Conservation (phyloP, 2,888 invertebrate genomes). For the Ennomos quercinarius region DNA sequence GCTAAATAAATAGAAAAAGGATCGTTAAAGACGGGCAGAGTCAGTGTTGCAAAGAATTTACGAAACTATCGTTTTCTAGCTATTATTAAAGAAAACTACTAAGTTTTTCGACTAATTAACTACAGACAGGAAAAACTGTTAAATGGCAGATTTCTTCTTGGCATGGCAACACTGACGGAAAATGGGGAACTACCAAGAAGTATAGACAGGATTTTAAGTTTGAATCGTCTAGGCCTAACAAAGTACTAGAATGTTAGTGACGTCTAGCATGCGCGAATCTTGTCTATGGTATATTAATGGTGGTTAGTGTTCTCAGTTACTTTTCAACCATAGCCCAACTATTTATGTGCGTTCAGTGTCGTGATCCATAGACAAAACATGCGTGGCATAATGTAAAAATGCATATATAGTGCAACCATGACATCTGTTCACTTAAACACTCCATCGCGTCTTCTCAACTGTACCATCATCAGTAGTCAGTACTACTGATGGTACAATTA, state of each 20-base stretch:
- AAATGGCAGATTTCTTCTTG: slow-evolving; percentile 25
- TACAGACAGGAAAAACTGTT: slow-evolving; percentile 19
- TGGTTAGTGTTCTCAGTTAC: slow-evolving; percentile 54
- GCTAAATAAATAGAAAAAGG: slow-evolving; percentile 23
- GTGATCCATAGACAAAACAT: slow-evolving; percentile 57
- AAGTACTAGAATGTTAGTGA: slow-evolving; percentile 71
- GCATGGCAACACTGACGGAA: slow-evolving; percentile 67
- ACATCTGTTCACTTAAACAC: no score
- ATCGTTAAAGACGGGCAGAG: slow-evolving; percentile 22
- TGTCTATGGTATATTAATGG: slow-evolving; percentile 54
- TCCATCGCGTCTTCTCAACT: no score
- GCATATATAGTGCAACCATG: no score
- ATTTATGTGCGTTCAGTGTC: slow-evolving; percentile 50
- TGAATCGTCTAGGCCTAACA: slow-evolving; percentile 59
- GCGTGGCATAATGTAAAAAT: no score
- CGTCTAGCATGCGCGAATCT: slow-evolving; percentile 75
- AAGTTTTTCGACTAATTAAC: slow-evolving; percentile 17
- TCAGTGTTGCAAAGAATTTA: slow-evolving; percentile 48
- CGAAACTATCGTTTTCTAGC: slow-evolving; percentile 22
- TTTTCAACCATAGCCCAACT: slow-evolving; percentile 76
- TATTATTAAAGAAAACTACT: slow-evolving; percentile 25
- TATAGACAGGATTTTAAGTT: slow-evolving; percentile 42
- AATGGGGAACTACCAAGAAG: slow-evolving; percentile 58
- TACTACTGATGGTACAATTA: no score
- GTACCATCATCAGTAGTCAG: no score